phyloP scores from a whole-genome alignment of 1,140 invertebrate species.

The Zaprionus capensis region DNA sequence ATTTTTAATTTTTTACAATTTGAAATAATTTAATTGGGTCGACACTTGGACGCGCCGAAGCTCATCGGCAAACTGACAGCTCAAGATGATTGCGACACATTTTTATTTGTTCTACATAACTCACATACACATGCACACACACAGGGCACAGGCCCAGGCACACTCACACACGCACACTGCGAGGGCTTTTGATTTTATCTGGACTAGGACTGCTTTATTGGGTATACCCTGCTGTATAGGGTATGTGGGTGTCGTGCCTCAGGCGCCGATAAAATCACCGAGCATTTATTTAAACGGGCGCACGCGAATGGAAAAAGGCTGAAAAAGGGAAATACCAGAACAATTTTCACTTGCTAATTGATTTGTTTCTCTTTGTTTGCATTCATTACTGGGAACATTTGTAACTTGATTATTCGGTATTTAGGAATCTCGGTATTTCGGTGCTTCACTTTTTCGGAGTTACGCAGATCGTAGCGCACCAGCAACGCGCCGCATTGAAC shows the following conservation, averaged over 20 bases:
- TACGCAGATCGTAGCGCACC: constrained; percentile 21
- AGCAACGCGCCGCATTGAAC: constrained; percentile 63
- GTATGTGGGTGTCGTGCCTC: constrained; percentile 18
- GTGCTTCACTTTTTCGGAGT: background rate
- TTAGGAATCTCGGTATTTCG: background rate
- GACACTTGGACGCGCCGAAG: constrained; percentile 57
- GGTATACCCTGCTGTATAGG: background rate
- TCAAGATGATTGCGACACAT: constrained; percentile 61
- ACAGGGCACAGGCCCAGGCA: constrained; percentile 1
- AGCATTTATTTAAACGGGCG: constrained; percentile 59
- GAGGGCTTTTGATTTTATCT: constrained; percentile 40
- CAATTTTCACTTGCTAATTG: constrained; percentile 62
- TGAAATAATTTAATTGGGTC: constrained; percentile 64
- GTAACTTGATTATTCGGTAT: constrained; percentile 1
- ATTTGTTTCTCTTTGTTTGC: constrained; percentile 34
- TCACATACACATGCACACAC: constrained; percentile 20
- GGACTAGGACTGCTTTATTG: constrained; percentile 15
- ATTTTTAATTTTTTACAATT: constrained; percentile 58
- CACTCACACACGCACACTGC: constrained; percentile 11
- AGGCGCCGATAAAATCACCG: constrained; percentile 60
- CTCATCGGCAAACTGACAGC: constrained; percentile 59
- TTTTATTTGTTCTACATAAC: constrained; percentile 57
- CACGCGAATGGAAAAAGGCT: constrained; percentile 50
- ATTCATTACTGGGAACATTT: constrained; percentile 40
- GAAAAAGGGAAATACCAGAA: constrained; percentile 7